These are phyloP conservation scores for Microhierax caerulescens DNA, from an alignment of 2,797 vertebrate genomes.

Conservation along the genomic window DNA sequence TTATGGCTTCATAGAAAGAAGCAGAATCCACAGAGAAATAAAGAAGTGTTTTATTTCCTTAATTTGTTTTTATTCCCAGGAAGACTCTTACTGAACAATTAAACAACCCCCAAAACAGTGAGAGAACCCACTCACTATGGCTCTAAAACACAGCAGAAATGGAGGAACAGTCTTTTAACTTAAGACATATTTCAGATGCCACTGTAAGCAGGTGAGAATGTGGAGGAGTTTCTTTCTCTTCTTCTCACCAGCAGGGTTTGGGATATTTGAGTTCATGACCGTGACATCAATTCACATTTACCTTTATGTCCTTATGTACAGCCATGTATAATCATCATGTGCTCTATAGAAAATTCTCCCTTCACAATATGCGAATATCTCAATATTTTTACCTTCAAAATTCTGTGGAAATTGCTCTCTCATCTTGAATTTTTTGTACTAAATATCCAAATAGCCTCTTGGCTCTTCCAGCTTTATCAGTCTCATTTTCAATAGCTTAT, in stretches of 20 bases:
- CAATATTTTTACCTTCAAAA: neutral
- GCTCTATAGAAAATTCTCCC: neutral
- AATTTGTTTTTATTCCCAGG: neutral
- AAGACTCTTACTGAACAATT: neutral
- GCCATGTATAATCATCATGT: neutral
- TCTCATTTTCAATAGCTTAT: neutral
- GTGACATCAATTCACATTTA: neutral
- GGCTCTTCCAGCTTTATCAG: neutral
- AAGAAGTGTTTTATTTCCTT: neutral
- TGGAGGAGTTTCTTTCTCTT: neutral
- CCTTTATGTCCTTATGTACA: neutral
- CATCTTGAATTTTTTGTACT: neutral
- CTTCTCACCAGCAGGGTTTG: neutral
- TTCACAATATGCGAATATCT: neutral
- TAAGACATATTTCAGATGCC: neutral
- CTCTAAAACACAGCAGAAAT: neutral
- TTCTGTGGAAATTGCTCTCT: neutral
- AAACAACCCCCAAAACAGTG: neutral
- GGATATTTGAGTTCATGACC: neutral
- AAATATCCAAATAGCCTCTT: neutral
- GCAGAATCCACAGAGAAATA: neutral
- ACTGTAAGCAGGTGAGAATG: neutral
- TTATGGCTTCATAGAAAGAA: neutral
- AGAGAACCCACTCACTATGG: neutral
- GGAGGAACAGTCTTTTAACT: neutral